A percentile compares a stretch with the other conserved stretches of the same genome.
Evolutionary conservation across 2,888 invertebrate species (phyloP).

Genomic region (Phoronis australis): DNA sequence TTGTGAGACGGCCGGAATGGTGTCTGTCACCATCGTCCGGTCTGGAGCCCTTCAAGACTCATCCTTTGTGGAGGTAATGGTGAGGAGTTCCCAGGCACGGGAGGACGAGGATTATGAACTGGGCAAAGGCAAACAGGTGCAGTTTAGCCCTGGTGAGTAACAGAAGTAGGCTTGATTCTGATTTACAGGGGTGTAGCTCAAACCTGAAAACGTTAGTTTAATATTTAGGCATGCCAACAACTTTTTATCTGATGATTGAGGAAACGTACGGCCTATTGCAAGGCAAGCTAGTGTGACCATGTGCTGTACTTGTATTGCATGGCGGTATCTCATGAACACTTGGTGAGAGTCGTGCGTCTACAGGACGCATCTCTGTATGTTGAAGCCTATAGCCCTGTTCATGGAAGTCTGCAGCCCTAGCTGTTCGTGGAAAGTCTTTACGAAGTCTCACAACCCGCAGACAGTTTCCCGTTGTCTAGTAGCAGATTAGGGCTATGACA

Average conservation of each 20-base stretch:
- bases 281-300: too few relatives aligned
- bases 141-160: slow-evolving; percentile 44
- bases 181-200: background rate
- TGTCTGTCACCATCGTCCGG: slow-evolving; percentile 32
- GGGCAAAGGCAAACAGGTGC: slow-evolving; percentile 34
- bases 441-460: too few relatives aligned
- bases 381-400: too few relatives aligned
- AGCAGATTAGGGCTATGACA: too few relatives aligned
- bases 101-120: slow-evolving; percentile 36
- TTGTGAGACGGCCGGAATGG: slow-evolving; percentile 46
- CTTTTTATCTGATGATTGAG: background rate
- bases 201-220: background rate
- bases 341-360: too few relatives aligned
- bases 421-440: too few relatives aligned
- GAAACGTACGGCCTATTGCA: too few relatives aligned
- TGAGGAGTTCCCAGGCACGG: slow-evolving; percentile 39
- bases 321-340: too few relatives aligned
- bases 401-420: too few relatives aligned
- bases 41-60: slow-evolving; percentile 31
- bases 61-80: slow-evolving; percentile 34
- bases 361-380: too few relatives aligned
- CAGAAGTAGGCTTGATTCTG: background rate
- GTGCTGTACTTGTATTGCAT: too few relatives aligned
- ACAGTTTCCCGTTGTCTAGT: too few relatives aligned
- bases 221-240: background rate